A percentile compares a stretch with the other conserved stretches of the same genome.
Conservation (phyloP, 2,797 vertebrate genomes). For the Cyprinodon diabolis region DNA sequence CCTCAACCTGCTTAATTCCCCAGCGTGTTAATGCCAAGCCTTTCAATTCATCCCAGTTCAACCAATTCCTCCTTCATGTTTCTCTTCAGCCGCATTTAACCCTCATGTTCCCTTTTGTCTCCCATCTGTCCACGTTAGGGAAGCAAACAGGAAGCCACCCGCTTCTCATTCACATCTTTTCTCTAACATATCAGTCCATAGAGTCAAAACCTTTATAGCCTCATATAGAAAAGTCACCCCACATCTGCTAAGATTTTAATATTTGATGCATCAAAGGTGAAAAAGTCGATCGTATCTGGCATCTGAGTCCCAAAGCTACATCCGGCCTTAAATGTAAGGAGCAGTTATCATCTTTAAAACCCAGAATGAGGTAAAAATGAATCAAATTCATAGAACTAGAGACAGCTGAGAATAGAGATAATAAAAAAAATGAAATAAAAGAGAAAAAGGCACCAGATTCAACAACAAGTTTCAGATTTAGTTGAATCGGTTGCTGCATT, state of each 20-base stretch:
- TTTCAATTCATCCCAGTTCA: neutral
- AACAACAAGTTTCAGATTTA: constrained; percentile 1
- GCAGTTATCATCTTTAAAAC: neutral
- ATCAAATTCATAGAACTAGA: neutral
- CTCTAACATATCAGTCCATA: neutral
- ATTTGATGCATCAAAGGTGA: neutral
- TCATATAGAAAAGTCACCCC: neutral
- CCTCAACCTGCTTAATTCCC: constrained; percentile 11
- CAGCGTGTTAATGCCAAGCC: neutral
- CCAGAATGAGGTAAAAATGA: neutral
- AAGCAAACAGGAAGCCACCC: neutral
- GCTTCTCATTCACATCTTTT: neutral
- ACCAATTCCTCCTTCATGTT: neutral
- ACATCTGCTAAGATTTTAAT: neutral
- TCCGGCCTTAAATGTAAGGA: neutral
- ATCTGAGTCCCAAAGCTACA: neutral
- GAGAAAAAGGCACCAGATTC: neutral
- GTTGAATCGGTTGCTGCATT: neutral
- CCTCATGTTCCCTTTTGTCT: constrained; percentile 1
- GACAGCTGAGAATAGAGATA: neutral
- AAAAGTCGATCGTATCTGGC: neutral
- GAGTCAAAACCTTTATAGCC: neutral
- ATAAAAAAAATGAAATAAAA: neutral
- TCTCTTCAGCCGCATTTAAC: neutral
- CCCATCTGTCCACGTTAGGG: neutral